These are phyloP conservation scores for Astyanax mexicanus DNA, from an alignment of 2,797 vertebrate genomes.

Conservation along the genomic window DNA sequence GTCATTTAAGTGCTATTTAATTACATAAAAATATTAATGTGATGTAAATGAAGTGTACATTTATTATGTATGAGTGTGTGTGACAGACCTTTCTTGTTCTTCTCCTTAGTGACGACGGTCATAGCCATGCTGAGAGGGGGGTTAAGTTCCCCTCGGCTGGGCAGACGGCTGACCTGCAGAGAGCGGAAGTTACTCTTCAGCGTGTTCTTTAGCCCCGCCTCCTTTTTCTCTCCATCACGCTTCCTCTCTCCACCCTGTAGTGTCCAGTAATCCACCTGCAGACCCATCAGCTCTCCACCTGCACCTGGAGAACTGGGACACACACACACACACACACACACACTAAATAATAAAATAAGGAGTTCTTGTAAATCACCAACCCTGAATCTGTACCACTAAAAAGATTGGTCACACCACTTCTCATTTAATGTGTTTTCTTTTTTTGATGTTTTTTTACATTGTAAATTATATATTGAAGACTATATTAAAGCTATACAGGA, in stretches of 20 bases:
- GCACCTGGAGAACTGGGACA: conserved; percentile 65
- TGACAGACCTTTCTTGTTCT: conserved; percentile 82
- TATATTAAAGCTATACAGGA: too few species aligned
- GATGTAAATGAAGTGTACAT: too few species aligned
- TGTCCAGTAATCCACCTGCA: conserved; percentile 80
- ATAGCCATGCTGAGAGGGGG: conserved; percentile 72
- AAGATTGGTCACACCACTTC: too few species aligned
- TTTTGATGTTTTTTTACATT: too few species aligned
- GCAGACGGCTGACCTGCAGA: conserved; percentile 72
- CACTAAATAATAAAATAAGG: too few species aligned
- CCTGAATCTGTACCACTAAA: too few species aligned
- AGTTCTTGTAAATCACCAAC: too few species aligned
- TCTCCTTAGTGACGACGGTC: conserved; percentile 79
- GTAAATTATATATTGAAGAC: too few species aligned
- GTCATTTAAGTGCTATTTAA: too few species aligned
- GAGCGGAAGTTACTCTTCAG: conserved; percentile 79
- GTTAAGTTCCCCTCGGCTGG: conserved; percentile 63
- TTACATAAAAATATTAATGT: too few species aligned
- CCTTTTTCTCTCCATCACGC: conserved; percentile 68
- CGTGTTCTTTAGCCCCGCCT: conserved; percentile 72
- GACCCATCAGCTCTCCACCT: conserved; percentile 73
- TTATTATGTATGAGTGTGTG: conserved; percentile 9
- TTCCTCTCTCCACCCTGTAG: conserved; percentile 61
- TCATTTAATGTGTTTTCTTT: too few species aligned
- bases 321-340: conserved; percentile 23